Conservation (phyloP, 1,140 invertebrate species). For the Microvelia longipes region DNA sequence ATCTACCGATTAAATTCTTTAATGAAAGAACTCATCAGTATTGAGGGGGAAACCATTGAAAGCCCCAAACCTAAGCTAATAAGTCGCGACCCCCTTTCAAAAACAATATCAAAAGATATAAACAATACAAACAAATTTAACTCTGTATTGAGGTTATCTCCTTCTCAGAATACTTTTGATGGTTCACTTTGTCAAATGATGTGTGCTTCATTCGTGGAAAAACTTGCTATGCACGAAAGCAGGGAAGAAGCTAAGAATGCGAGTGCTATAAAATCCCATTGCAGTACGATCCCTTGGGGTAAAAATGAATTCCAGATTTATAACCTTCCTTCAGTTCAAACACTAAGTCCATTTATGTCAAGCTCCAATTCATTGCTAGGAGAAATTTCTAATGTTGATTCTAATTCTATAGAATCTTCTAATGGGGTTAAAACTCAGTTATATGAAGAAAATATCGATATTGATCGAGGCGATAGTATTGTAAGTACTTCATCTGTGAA, state of each 20-base stretch:
- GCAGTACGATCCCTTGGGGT: not conserved
- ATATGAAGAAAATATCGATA: not conserved
- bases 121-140: too few relatives aligned
- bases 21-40: not conserved
- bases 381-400: not conserved
- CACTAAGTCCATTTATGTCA: not conserved
- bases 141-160: too few relatives aligned
- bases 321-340: not conserved
- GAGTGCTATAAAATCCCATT: not conserved
- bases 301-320: not conserved
- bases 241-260: not conserved
- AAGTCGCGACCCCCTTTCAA: too few relatives aligned
- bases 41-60: too few relatives aligned
- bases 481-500: too few relatives aligned
- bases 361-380: not conserved
- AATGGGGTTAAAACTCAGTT: not conserved
- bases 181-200: not conserved
- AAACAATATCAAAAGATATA: too few relatives aligned
- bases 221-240: not conserved
- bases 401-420: not conserved
- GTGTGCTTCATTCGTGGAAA: not conserved
- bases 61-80: too few relatives aligned
- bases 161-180: too few relatives aligned
- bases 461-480: too few relatives aligned
- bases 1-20: not conserved